Conservation (phyloP, 2,113 vertebrate genomes). For the Ranitomeya variabilis region DNA sequence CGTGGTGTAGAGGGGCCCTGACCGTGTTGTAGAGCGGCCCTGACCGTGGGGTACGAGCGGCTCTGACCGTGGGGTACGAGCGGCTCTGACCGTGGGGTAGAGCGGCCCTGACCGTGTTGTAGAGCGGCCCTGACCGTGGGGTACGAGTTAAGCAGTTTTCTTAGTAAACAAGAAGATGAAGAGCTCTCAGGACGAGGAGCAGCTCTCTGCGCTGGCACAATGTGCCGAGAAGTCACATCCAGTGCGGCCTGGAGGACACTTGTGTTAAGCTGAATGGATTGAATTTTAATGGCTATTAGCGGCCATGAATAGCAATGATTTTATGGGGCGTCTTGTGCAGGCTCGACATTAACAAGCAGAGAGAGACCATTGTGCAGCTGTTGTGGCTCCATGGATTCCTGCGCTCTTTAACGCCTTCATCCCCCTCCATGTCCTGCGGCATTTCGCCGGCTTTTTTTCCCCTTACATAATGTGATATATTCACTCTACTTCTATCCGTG, state of each 20-base stretch:
- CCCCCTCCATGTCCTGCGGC: not conserved
- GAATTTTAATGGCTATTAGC: conserved; percentile 87
- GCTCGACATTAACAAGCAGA: conserved; percentile 78
- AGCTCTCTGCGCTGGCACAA: conserved; percentile 63
- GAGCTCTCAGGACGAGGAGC: conserved; percentile 49
- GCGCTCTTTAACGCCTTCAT: not conserved
- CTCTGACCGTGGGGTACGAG: no score
- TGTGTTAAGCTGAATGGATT: conserved; percentile 89
- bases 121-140: not conserved
- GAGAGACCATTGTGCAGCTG: conserved; percentile 36
- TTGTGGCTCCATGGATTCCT: conserved; percentile 4
- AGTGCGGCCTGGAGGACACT: conserved; percentile 81
- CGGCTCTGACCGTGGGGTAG: no score
- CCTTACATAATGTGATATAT: no score
- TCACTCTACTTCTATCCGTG: no score
- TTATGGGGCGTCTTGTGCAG: conserved; percentile 75
- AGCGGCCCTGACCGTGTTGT: no score
- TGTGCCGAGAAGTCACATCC: conserved; percentile 64
- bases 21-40: no score
- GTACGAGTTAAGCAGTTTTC: conserved; percentile 46
- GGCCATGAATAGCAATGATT: conserved; percentile 85
- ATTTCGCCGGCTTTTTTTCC: not conserved
- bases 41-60: no score
- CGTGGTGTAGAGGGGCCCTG: no score
- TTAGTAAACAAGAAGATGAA: not conserved